phyloP scores from a whole-genome alignment of 2,797 vertebrate genomes.

The Sparidentex hasta region DNA sequence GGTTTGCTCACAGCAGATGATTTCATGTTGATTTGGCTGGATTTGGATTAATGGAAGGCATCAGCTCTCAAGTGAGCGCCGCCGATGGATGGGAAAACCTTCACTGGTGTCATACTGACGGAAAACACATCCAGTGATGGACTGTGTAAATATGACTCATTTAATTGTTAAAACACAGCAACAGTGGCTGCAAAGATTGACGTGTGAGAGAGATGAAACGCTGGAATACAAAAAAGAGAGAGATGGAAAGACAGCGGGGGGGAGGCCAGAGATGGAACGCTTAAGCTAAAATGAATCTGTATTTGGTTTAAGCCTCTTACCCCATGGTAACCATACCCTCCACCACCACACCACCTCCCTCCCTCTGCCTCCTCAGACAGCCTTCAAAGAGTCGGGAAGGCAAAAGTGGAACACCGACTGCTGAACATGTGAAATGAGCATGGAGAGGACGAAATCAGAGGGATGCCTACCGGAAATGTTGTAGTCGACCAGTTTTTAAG shows the following conservation, averaged over 20 bases:
- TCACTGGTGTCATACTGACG: slow-evolving; percentile 4
- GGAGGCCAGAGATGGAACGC: slow-evolving; percentile 30
- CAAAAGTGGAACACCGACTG: slow-evolving; percentile 63
- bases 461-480: slow-evolving; percentile 2
- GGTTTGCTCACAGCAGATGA: slow-evolving; percentile 31
- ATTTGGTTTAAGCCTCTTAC: slow-evolving; percentile 81
- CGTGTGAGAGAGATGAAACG: slow-evolving; percentile 12
- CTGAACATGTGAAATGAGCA: slow-evolving; percentile 47
- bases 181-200: slow-evolving; percentile 14
- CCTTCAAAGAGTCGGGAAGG: slow-evolving; percentile 64
- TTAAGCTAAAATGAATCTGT: slow-evolving; percentile 70
- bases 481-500: slow-evolving; percentile 1
- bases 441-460: not conserved
- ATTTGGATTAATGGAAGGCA: slow-evolving; percentile 42
- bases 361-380: slow-evolving; percentile 41
- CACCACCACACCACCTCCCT: slow-evolving; percentile 24
- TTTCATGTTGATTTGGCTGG: slow-evolving; percentile 39
- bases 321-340: slow-evolving; percentile 56
- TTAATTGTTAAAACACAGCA: slow-evolving; percentile 15
- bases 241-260: slow-evolving; percentile 18
- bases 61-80: slow-evolving; percentile 11
- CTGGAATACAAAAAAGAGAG: slow-evolving; percentile 22
- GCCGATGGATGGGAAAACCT: slow-evolving; percentile 13
- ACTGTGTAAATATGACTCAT: not conserved
- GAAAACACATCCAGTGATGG: slow-evolving; percentile 9